phyloP scores from a whole-genome alignment of 2,888 invertebrate species.

The Platynereis dumerilii region DNA sequence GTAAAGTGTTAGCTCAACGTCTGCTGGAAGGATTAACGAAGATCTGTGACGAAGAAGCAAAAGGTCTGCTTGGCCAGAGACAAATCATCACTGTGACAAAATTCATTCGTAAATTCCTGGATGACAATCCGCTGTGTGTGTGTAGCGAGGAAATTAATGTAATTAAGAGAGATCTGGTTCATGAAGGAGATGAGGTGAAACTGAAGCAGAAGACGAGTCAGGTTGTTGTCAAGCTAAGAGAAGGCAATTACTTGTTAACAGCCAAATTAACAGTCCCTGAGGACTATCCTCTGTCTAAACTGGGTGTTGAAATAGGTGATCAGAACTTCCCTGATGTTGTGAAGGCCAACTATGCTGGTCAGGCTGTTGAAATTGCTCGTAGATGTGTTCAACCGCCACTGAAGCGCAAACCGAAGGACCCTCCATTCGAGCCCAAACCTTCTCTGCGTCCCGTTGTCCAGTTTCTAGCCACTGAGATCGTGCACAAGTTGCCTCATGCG shows the following conservation, averaged over 20 bases:
- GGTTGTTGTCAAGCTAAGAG: slow-evolving; percentile 68
- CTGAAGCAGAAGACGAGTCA: slow-evolving; percentile 73
- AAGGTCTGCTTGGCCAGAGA: slow-evolving; percentile 69
- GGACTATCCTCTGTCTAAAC: slow-evolving; percentile 69
- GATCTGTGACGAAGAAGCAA: slow-evolving; percentile 70
- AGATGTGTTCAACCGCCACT: slow-evolving; percentile 75
- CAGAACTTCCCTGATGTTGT: slow-evolving; percentile 74
- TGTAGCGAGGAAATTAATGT: slow-evolving; percentile 75
- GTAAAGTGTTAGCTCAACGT: slow-evolving; percentile 73
- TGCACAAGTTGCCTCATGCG: slow-evolving; percentile 71
- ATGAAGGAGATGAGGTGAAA: slow-evolving; percentile 69
- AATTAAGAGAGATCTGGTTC: slow-evolving; percentile 67
- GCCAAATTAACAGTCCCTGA: slow-evolving; percentile 71
- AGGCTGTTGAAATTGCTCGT: slow-evolving; percentile 74
- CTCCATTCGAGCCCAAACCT: slow-evolving; percentile 70
- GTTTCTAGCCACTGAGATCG: slow-evolving; percentile 70
- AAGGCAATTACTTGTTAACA: slow-evolving; percentile 71
- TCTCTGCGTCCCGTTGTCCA: slow-evolving; percentile 70
- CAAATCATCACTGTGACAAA: slow-evolving; percentile 69
- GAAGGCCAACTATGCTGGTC: slow-evolving; percentile 70
- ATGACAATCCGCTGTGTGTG: slow-evolving; percentile 75
- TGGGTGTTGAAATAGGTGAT: slow-evolving; percentile 70
- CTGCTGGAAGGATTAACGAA: slow-evolving; percentile 71
- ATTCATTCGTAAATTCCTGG: slow-evolving; percentile 72
- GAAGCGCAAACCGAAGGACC: slow-evolving; percentile 67